Conservation (phyloP, 53 echinoderm and acorn worm species). For the Paracentrotus lividus region DNA sequence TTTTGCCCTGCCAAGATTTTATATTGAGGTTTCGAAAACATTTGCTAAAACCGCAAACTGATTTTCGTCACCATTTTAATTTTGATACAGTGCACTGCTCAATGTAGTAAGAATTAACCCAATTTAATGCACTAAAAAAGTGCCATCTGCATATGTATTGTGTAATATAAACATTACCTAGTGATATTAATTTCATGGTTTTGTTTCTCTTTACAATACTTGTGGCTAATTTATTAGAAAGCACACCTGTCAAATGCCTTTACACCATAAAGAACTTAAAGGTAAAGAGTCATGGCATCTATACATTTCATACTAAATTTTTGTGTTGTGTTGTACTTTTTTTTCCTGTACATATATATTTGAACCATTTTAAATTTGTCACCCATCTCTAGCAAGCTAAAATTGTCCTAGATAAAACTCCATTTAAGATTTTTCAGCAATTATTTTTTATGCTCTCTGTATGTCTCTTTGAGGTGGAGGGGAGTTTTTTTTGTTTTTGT, state of each 20-base stretch:
- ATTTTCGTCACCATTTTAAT: conserved; percentile 31
- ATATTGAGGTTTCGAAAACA: not conserved
- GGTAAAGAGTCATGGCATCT: not conserved
- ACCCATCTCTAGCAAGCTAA: conserved; percentile 49
- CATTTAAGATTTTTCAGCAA: not conserved
- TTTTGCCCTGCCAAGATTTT: conserved; percentile 27
- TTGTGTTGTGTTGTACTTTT: not conserved
- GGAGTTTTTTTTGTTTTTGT: not conserved
- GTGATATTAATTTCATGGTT: not conserved
- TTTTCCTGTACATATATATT: conserved; percentile 37
- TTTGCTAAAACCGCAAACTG: not conserved
- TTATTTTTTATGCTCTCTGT: conserved; percentile 48
- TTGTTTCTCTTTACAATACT: not conserved
- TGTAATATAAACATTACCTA: conserved; percentile 3
- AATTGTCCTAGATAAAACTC: conserved; percentile 2
- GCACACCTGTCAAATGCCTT: conserved; percentile 39
- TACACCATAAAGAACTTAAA: not conserved
- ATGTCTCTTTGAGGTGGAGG: conserved; percentile 49
- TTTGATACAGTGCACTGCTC: conserved; percentile 18
- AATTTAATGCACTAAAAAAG: not conserved
- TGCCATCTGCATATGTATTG: not conserved
- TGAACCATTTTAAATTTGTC: conserved; percentile 31
- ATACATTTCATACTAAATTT: not conserved
- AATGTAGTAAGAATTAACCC: conserved; percentile 37
- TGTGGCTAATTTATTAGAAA: conserved; percentile 49